phyloP scores from a whole-genome alignment of 2,888 invertebrate species.

The Ophonus ardosiacus region DNA sequence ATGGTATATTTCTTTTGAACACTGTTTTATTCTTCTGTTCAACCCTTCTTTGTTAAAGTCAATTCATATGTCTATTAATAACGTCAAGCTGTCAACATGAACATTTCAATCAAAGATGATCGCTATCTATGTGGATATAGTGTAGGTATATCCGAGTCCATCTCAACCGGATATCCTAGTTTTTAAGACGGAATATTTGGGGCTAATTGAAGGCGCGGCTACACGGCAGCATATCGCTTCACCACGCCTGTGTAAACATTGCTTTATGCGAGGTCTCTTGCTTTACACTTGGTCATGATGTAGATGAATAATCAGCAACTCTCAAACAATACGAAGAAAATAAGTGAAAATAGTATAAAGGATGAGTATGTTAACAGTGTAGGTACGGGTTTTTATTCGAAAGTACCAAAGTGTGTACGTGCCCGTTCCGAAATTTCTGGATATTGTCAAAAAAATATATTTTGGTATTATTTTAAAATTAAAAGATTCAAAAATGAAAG shows the following conservation, averaged over 20 bases:
- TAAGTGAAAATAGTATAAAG: background rate
- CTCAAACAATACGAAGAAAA: background rate
- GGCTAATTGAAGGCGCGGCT: constrained; percentile 61
- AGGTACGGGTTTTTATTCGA: no score
- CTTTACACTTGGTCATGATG: background rate
- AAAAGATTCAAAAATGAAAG: no score
- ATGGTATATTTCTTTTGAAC: no score
- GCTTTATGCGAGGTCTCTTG: constrained; percentile 1
- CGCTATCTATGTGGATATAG: no score
- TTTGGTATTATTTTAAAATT: no score
- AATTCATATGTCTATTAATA: no score
- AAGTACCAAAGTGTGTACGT: no score
- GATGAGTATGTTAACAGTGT: no score
- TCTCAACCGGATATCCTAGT: constrained; percentile 49
- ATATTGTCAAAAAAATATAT: no score
- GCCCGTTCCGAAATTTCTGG: no score
- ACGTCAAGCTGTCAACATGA: background rate
- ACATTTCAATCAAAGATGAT: background rate
- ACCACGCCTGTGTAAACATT: constrained; percentile 50
- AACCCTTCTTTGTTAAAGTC: no score
- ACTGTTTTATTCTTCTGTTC: no score
- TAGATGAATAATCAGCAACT: background rate
- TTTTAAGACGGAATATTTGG: constrained; percentile 50
- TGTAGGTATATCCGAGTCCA: background rate
- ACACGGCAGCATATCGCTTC: background rate